A percentile compares a stretch with the other conserved stretches of the same genome.
phyloP scores from a whole-genome alignment of 92 coral and sea anemone genomes.

The Actinernus sp. region DNA sequence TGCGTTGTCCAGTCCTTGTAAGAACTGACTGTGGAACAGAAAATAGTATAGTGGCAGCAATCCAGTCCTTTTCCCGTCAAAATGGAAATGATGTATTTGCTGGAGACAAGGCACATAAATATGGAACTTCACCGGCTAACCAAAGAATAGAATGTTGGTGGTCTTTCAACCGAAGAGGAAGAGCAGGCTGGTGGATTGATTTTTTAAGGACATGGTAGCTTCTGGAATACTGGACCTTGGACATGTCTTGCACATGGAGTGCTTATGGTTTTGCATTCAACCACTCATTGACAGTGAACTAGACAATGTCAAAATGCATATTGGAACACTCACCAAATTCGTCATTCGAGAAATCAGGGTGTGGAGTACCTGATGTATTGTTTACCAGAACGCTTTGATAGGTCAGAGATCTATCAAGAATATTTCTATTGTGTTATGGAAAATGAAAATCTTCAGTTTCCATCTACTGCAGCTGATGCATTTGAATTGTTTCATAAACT shows the following conservation, averaged over 20 bases:
- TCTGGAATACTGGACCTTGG: conserved; percentile 50
- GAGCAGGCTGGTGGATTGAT: conserved; percentile 55
- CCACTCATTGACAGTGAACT: conserved; percentile 34
- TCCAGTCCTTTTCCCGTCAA: conserved; percentile 23
- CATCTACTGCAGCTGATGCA: conserved; percentile 48
- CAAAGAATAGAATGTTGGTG: conserved; percentile 62
- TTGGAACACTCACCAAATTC: conserved; percentile 36
- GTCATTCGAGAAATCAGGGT: conserved; percentile 22
- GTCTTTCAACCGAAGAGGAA: conserved; percentile 43
- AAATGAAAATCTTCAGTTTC: conserved; percentile 49
- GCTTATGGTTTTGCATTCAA: conserved; percentile 61
- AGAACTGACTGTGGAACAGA: conserved; percentile 63
- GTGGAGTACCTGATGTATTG: conserved; percentile 65
- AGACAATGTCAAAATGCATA: conserved; percentile 52
- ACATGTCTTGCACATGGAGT: conserved; percentile 48
- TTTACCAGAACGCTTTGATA: conserved; percentile 58
- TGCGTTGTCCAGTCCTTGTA: conserved; percentile 53
- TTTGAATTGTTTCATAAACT: conserved; percentile 55
- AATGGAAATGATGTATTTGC: conserved; percentile 37
- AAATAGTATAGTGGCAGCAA: conserved; percentile 54
- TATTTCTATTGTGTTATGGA: too few species aligned
- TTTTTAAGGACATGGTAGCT: conserved; percentile 51
- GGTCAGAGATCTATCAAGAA: conserved; percentile 46
- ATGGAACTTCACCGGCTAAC: conserved; percentile 49
- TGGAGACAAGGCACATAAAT: conserved; percentile 53